These are phyloP conservation scores for Antheraea pernyi DNA, from an alignment of 1,140 invertebrate genomes.

Conservation along the genomic window DNA sequence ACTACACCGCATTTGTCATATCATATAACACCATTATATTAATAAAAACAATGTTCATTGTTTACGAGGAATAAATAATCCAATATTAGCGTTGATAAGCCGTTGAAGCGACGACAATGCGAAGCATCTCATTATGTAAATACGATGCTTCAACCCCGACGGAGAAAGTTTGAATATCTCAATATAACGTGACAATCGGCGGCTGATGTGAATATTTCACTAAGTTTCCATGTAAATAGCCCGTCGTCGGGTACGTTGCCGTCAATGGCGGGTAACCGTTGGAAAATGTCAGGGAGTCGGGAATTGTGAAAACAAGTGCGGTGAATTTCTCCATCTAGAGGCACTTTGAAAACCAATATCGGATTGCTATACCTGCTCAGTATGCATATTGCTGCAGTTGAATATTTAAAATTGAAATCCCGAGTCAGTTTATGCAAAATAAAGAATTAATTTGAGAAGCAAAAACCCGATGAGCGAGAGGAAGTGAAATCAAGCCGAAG, in stretches of 20 bases:
- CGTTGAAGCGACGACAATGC: slow-evolving; percentile 42
- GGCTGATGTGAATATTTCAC: slow-evolving; percentile 70
- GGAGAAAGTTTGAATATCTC: slow-evolving; percentile 65
- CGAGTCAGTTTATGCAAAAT: slow-evolving; percentile 18
- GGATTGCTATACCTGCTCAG: slow-evolving; percentile 23
- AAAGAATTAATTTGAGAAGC: slow-evolving; percentile 57
- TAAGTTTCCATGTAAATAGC: slow-evolving; percentile 67
- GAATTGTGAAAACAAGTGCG: slow-evolving; percentile 52
- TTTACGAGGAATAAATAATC: slow-evolving; percentile 39
- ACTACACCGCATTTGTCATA: background rate
- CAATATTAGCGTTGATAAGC: slow-evolving; percentile 35
- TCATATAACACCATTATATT: slow-evolving; percentile 4
- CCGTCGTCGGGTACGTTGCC: slow-evolving; percentile 40
- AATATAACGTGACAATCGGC: slow-evolving; percentile 68
- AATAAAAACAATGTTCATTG: slow-evolving; percentile 21
- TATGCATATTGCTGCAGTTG: background rate
- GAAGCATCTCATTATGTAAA: slow-evolving; percentile 59
- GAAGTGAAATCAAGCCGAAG: slow-evolving; percentile 55
- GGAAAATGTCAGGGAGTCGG: slow-evolving; percentile 44
- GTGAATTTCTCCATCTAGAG: slow-evolving; percentile 47
- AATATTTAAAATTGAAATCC: slow-evolving; percentile 7
- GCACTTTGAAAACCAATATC: slow-evolving; percentile 53
- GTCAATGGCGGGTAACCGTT: slow-evolving; percentile 29
- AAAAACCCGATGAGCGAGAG: slow-evolving; percentile 49
- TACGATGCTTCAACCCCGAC: slow-evolving; percentile 55